Evolutionary conservation across 2,888 invertebrate genomes (phyloP).

Genomic region (Globia sparganii): DNA sequence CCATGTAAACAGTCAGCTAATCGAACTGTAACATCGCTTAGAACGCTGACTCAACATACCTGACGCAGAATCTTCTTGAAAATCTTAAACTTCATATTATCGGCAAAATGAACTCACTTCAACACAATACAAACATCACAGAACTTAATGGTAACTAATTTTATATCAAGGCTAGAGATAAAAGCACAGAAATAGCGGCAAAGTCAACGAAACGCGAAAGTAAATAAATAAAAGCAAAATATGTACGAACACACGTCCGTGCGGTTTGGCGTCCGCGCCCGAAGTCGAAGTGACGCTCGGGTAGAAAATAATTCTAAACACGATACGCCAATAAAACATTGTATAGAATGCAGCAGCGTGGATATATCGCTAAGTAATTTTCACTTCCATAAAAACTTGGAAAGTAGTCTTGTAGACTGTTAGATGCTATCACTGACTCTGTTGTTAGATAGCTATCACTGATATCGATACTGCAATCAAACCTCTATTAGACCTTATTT

Average conservation of each 20-base stretch:
- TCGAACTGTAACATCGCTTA: slow-evolving; percentile 58
- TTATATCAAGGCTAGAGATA: slow-evolving; percentile 73
- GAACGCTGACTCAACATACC: slow-evolving; percentile 75
- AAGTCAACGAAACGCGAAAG: slow-evolving; percentile 66
- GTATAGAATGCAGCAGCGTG: slow-evolving; percentile 44
- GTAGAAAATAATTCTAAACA: slow-evolving; percentile 63
- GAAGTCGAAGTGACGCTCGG: slow-evolving; percentile 62
- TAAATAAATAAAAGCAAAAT: slow-evolving; percentile 68
- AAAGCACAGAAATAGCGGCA: slow-evolving; percentile 68
- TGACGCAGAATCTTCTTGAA: slow-evolving; percentile 84
- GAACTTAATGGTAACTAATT: slow-evolving; percentile 70
- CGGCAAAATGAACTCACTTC: slow-evolving; percentile 55
- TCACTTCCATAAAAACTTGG: slow-evolving; percentile 66
- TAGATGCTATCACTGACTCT: too few relatives aligned
- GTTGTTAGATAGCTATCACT: slow-evolving; percentile 44
- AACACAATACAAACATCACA: slow-evolving; percentile 73
- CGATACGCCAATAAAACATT: slow-evolving; percentile 59
- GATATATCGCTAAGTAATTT: slow-evolving; percentile 59
- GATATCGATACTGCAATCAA: slow-evolving; percentile 38
- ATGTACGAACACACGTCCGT: slow-evolving; percentile 64
- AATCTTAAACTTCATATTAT: slow-evolving; percentile 86
- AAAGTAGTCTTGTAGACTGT: slow-evolving; percentile 54
- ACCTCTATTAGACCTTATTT: slow-evolving; percentile 40
- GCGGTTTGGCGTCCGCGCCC: slow-evolving; percentile 61
- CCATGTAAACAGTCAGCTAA: slow-evolving; percentile 53